Evolutionary conservation across 2,888 invertebrate genomes (phyloP), one percentile per base, ranked within the genome.

Genomic region (Priocnemis perturbator): DNA sequence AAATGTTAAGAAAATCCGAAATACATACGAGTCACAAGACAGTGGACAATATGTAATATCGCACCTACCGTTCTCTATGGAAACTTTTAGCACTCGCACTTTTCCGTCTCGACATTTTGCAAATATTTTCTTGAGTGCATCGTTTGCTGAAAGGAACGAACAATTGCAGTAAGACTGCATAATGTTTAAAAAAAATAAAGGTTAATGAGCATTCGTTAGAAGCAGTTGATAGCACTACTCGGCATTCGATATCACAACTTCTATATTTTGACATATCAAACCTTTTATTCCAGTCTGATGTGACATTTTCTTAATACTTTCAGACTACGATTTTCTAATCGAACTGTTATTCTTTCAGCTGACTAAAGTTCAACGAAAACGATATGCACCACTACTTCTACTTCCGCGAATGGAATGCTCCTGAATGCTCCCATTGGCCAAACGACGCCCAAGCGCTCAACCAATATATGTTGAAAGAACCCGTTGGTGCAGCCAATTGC

Each of bases 271-370:
- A 58, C 23, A 26, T 23, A 53, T 48, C 52, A 20, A 71, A 50
- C 96, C 95, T 93, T 94, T 94, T 79, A 97, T 96, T 88, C 96
- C 96, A 17, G 96, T 96, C 91, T 96, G 96, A 88, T 96, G 96
- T 86, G 96, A 96, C 96, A 96, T 96, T 88, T 83, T 91, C 74
- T 63, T 56, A 37, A 37, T 17, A 56, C 37, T 44, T 48, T 23
- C 7, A 23, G 47, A 17, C 37, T 11, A 37, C 17, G 44, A 7
- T 63, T 56, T 37, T n/a, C 37, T 37, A 17, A 19, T 44, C 19
- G 7, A 30, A 17, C 44, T 50, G 20, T 44, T 58, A 20, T 37
- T 44, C 58, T 58, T 58, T 14, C 14, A 58, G 37, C 44, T 44
- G 44, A 58, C 30, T 44, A 20, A 58, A 58, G 37, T 20, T 26